These are phyloP conservation scores for Cosmorhoe ocellata DNA, from an alignment of 2,888 invertebrate genomes.

Conservation along the genomic window DNA sequence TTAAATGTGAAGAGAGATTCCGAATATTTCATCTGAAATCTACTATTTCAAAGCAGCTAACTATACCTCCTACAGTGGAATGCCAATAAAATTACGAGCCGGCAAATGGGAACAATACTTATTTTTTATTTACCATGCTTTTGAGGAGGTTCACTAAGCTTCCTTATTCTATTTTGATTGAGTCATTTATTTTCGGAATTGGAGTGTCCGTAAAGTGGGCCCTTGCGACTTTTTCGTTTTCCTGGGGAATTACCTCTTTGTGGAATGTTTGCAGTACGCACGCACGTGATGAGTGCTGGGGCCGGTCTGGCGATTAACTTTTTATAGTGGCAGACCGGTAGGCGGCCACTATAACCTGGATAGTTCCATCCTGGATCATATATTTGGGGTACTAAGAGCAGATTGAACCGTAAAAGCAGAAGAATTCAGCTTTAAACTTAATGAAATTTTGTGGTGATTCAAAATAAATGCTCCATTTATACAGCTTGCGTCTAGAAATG, in stretches of 20 bases:
- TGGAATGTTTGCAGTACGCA: slow-evolving; percentile 55
- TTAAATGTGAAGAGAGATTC: background rate
- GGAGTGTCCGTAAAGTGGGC: slow-evolving; percentile 51
- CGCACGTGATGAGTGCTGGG: slow-evolving; percentile 60
- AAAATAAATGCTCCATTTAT: background rate
- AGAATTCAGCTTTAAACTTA: background rate
- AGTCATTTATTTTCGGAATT: slow-evolving; percentile 58
- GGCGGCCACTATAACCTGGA: background rate
- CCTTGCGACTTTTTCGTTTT: slow-evolving; percentile 50
- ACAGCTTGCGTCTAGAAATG: too few species aligned
- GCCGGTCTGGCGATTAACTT: slow-evolving; percentile 55
- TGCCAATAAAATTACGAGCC: slow-evolving; percentile 14
- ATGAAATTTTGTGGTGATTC: background rate
- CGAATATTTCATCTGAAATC: slow-evolving; percentile 1
- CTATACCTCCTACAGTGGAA: slow-evolving; percentile 6
- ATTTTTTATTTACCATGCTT: slow-evolving; percentile 28
- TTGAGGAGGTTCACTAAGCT: slow-evolving; percentile 19
- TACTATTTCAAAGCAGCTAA: slow-evolving; percentile 6
- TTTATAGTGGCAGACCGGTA: slow-evolving; percentile 31
- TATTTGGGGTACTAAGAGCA: slow-evolving; percentile 5
- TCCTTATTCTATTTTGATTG: slow-evolving; percentile 51
- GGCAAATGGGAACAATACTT: slow-evolving; percentile 8
- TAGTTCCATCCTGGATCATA: background rate
- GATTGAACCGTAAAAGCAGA: slow-evolving; percentile 1
- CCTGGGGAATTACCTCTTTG: slow-evolving; percentile 49